A percentile compares a stretch with the other conserved stretches of the same genome.
Evolutionary conservation across 1,140 invertebrate genomes (phyloP).

Genomic region (Cydia strobilella): DNA sequence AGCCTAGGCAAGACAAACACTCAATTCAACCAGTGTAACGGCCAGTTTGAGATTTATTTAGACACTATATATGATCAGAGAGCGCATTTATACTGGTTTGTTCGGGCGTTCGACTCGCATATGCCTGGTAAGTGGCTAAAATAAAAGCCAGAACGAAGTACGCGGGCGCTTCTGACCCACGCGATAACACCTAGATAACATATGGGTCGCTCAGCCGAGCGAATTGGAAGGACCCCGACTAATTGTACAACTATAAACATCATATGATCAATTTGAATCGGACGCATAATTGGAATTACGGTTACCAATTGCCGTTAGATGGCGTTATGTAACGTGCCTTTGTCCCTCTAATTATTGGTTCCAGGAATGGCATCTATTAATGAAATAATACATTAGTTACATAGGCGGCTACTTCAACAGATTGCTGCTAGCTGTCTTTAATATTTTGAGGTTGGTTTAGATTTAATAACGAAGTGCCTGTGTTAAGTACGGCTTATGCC

Average conservation of each 20-base stretch:
- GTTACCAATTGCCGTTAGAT: neutral
- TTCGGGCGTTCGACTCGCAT: neutral
- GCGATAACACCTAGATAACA: conserved; percentile 40
- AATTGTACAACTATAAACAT: conserved; percentile 7
- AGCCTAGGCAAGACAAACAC: neutral
- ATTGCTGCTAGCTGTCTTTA: neutral
- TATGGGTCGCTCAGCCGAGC: conserved; percentile 37
- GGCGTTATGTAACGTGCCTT: neutral
- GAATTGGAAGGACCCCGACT: conserved; percentile 25
- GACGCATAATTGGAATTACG: conserved; percentile 18
- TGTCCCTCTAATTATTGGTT: conserved; percentile 8
- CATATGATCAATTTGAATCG: conserved; percentile 11
- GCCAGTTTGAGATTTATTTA: neutral
- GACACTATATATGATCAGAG: neutral
- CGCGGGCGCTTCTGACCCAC: conserved; percentile 53
- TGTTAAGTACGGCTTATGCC: neutral
- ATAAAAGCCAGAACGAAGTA: conserved; percentile 49
- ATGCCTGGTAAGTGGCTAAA: neutral
- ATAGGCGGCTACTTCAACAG: neutral
- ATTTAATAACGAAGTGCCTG: neutral
- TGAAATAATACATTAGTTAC: neutral
- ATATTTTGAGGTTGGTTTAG: neutral
- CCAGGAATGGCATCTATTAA: conserved; percentile 9
- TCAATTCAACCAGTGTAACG: neutral
- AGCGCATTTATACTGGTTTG: neutral